Base-by-base conservation (phyloP, 2,797 vertebrate genomes). In the Antennarius maculatus region DNA sequence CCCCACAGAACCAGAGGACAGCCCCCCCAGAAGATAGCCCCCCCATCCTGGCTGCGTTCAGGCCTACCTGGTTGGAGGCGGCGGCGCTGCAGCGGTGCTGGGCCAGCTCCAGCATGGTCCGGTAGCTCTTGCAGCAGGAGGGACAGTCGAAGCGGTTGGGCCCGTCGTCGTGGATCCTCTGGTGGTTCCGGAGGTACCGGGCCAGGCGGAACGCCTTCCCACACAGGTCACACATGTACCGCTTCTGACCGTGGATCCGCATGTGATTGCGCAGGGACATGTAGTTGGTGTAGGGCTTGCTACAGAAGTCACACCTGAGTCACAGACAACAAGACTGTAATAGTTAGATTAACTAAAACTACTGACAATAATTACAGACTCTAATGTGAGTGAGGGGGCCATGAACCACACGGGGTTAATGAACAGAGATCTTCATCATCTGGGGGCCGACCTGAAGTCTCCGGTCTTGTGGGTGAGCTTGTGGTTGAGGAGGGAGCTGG, bases 401-500 rank as follows among this genome's bases (percentile, higher is more conserved):
- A 52, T 14, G 6, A 3, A 14, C 10, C 2, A 13, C 12, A 17
- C 29, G 6, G 0, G 0, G 18, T 14, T 7, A 1, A 34, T 3
- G 45, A 2, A 5, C 56, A n/a, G 31, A 12, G 3, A n/a, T 39
- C 1, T 1, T 8, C 2, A 1, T 28, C 31, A 4, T 66, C 4
- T 6, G 34, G 28, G 34, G 31, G 10, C 54, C 13, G 92, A 96
- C 80, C 84, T 92, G 89, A 94, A 95, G 83, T 91, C 83, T 57
- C 94, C 95, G 0, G 92, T 94, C 73, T 92, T 93, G 75, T 95
- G 94, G 18, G 93, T 94, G 81, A 93, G 93, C 77, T 95, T 96
- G 89, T 97, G 94, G 86, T 95, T 96, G 48, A 94, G 89, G 54
- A 94, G 92, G 58, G 93, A 94, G 71, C 93, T 95, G 8, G 93